Conservation (phyloP, 1,140 invertebrate species). For the Adoxophyes honmai region DNA sequence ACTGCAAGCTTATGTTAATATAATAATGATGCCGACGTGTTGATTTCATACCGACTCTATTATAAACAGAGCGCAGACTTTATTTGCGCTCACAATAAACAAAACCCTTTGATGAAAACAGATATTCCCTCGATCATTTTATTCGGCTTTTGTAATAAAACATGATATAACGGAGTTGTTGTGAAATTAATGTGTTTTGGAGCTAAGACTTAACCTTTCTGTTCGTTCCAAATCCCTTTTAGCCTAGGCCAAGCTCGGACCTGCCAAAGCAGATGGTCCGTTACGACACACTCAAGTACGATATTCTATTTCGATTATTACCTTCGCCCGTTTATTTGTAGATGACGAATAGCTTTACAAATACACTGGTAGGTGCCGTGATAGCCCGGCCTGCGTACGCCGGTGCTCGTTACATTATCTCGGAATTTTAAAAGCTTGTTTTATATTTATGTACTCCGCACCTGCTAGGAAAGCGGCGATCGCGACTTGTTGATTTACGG, state of each 20-base stretch:
- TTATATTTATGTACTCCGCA: constrained; percentile 29
- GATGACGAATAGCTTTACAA: constrained; percentile 66
- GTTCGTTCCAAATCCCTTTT: constrained; percentile 44
- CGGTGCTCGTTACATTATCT: constrained; percentile 64
- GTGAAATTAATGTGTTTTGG: constrained; percentile 4
- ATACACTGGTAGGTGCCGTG: constrained; percentile 27
- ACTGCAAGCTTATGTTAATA: not conserved
- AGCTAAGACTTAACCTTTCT: constrained; percentile 25
- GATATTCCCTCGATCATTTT: constrained; percentile 1
- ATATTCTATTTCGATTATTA: constrained; percentile 75
- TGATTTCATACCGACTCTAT: constrained; percentile 9
- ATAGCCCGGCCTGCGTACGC: constrained; percentile 47
- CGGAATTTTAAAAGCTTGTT: constrained; percentile 73
- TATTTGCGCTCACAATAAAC: constrained; percentile 8
- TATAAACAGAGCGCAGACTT: constrained; percentile 7
- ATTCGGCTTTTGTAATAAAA: constrained; percentile 2
- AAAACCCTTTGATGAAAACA: constrained; percentile 14
- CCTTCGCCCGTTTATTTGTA: constrained; percentile 71
- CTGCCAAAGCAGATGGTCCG: constrained; percentile 58
- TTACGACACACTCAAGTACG: constrained; percentile 66
- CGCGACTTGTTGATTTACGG: not conserved
- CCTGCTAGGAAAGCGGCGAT: constrained; percentile 13
- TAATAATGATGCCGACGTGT: constrained; percentile 7
- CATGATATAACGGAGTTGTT: not conserved
- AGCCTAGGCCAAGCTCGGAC: constrained; percentile 41